phyloP scores from a whole-genome alignment of 2,888 invertebrate species.

The Hoplodrina blanda region DNA sequence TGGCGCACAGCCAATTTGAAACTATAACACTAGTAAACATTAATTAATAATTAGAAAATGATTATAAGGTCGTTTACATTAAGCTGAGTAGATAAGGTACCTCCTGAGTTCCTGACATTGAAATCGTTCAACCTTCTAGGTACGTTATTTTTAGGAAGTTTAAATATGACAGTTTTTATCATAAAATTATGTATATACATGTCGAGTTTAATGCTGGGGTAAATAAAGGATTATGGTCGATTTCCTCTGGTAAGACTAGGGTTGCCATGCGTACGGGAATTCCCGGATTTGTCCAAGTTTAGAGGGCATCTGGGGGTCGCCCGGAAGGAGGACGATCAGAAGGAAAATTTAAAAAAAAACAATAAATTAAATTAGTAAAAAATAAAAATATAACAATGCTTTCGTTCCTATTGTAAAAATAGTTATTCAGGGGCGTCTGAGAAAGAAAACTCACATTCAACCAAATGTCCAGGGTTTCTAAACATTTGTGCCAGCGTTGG shows the following conservation, averaged over 20 bases:
- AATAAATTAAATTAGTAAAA: no score
- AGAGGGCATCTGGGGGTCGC: no score
- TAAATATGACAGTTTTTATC: constrained; percentile 43
- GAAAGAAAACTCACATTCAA: no score
- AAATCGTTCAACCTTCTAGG: constrained; percentile 16
- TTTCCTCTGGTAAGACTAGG: constrained; percentile 21
- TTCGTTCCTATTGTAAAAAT: no score
- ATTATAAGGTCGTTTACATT: constrained; percentile 30
- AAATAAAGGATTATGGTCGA: constrained; percentile 37
- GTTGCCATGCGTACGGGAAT: no score
- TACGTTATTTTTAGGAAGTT: constrained; percentile 36
- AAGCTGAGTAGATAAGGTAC: constrained; percentile 2
- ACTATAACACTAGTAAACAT: constrained; percentile 36
- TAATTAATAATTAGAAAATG: constrained; percentile 39
- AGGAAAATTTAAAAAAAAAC: no score
- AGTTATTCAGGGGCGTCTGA: no score
- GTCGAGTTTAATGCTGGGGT: constrained; percentile 25
- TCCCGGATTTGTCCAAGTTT: no score
- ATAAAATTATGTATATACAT: constrained; percentile 8
- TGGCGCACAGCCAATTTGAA: constrained; percentile 36
- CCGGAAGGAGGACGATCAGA: no score
- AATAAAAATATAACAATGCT: no score
- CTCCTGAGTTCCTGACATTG: constrained; percentile 42
- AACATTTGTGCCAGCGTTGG: no score
- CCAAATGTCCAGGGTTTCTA: no score